Evolutionary conservation across 2,797 vertebrate genomes (phyloP), one percentile per base, ranked within the genome.

Genomic region (Synanceia verrucosa): DNA sequence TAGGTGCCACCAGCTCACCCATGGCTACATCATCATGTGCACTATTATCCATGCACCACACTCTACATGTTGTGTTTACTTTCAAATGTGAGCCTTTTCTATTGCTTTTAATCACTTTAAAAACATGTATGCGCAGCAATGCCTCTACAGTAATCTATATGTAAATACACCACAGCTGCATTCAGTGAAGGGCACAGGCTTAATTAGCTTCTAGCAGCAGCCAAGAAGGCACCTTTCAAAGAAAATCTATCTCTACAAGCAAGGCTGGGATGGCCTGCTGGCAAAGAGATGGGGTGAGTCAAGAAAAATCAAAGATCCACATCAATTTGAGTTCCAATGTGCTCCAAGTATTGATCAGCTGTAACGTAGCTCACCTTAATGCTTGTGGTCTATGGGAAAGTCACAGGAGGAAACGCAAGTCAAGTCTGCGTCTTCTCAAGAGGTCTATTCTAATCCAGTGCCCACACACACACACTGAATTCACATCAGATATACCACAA

Each of bases 301-400:
- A 62, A 67, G 63, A 69, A 82, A 88, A 87, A 87, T 85, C 82
- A 85, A 86, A 90, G 62, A 64, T 60, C 50, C 53, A 48, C 79
- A 71, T 91, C 70, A 76, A 80, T 88, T 84, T 80, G 56, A 82
- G 81, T 80, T 88, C 77, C 76, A 65, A 18, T 61, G 59, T 26
- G 70, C 51, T 84, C 59, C 73, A 72, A 61, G 39, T 89, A 89
- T 88, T 68, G 84, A 86, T 88, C 74, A 61, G 68, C 10, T 1
- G 50, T 62, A 83, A 73, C 71, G 69, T 55, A 37, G 39, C 75
- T 66, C 48, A 64, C 53, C 63, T 75, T 47, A 76, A 55, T n/a
- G 48, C 56, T 68, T 34, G 9, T 31, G 24, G 63, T 80, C 61
- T 48, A 16, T 75, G 67, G 46, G 63, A 78, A 76, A 79, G 68